A percentile compares a stretch with the other conserved stretches of the same genome.
Evolutionary conservation across 2,888 invertebrate species (phyloP).

Genomic region (Sinodicranocentrus sp.): DNA sequence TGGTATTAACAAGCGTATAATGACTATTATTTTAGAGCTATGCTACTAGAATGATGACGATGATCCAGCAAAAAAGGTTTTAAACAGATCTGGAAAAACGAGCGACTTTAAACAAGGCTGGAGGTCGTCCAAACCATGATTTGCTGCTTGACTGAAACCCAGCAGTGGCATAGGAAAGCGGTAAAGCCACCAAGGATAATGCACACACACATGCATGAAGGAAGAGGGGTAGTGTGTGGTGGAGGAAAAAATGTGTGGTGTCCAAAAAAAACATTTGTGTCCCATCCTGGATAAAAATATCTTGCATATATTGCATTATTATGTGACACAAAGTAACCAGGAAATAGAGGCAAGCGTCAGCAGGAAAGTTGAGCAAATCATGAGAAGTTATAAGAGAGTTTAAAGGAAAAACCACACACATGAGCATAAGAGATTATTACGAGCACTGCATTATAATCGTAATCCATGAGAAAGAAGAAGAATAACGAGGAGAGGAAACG

Average conservation of each 20-base stretch:
- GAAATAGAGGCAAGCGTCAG: conserved; percentile 1
- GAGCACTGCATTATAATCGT: conserved; percentile 31
- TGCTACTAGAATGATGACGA: conserved; percentile 18
- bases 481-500: conserved; percentile 25
- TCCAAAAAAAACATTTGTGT: conserved; percentile 4
- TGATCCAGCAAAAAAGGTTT: conserved; percentile 28
- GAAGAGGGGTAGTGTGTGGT: neutral
- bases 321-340: conserved; percentile 32
- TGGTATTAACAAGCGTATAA: conserved; percentile 34
- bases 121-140: conserved; percentile 59
- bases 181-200: no score
- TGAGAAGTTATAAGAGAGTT: conserved; percentile 34
- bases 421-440: conserved; percentile 26
- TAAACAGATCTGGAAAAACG: neutral
- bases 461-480: conserved; percentile 8
- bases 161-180: neutral
- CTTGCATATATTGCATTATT: conserved; percentile 32
- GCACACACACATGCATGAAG: neutral
- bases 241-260: conserved; percentile 7
- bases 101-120: conserved; percentile 57
- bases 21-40: conserved; percentile 41
- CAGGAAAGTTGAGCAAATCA: conserved; percentile 9
- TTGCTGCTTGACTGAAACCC: conserved; percentile 27
- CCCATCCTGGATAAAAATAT: neutral
- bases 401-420: conserved; percentile 35